phyloP scores from a whole-genome alignment of 2,888 invertebrate genomes.

The Gymnosoma rotundatum region DNA sequence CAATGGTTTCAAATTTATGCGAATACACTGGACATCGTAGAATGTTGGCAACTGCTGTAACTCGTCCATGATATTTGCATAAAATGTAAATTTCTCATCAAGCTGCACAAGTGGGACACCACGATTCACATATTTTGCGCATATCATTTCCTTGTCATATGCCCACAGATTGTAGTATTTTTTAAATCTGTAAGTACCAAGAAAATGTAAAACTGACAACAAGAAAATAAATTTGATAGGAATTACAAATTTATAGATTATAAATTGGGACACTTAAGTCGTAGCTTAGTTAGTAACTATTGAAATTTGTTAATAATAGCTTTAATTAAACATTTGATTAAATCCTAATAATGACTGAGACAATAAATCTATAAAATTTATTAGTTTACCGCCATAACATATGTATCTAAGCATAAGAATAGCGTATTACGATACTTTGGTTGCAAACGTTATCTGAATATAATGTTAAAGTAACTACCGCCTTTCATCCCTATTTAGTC shows the following conservation, averaged over 20 bases:
- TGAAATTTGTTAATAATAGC: no score
- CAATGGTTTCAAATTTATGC: constrained; percentile 89
- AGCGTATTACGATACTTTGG: no score
- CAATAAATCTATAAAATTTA: no score
- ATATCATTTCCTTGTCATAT: constrained; percentile 88
- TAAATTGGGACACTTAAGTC: neutral
- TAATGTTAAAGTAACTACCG: no score
- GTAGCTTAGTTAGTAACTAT: no score
- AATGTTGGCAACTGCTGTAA: constrained; percentile 84
- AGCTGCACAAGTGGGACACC: constrained; percentile 85
- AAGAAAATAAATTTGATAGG: constrained; percentile 39
- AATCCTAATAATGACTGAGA: no score
- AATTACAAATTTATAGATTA: constrained; percentile 11
- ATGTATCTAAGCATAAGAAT: no score
- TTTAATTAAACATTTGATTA: no score
- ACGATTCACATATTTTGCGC: constrained; percentile 89
- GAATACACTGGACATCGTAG: constrained; percentile 86
- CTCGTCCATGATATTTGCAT: constrained; percentile 88
- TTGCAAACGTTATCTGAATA: no score
- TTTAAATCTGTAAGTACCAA: constrained; percentile 84
- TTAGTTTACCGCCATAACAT: no score
- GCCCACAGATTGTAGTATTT: constrained; percentile 90
- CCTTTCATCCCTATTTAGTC: no score
- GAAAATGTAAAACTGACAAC: constrained; percentile 49
- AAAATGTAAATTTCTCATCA: constrained; percentile 93